Evolutionary conservation across 2,888 invertebrate genomes (phyloP).

Genomic region (Steinernema carpocapsae): DNA sequence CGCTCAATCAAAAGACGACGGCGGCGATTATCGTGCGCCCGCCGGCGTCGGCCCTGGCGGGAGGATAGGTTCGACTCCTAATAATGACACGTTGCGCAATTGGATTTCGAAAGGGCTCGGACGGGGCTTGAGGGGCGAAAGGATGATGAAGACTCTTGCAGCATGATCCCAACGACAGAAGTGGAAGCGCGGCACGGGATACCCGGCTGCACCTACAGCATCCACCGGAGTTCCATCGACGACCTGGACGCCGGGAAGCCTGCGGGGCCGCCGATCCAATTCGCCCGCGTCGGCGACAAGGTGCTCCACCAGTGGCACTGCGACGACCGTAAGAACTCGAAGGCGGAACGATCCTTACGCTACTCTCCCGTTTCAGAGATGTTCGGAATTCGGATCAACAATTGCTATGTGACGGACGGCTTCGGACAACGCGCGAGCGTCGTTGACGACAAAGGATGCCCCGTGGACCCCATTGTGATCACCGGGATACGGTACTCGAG

Average conservation of each 20-base stretch:
- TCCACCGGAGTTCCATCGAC: slow-evolving; percentile 63
- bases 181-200: slow-evolving; percentile 68
- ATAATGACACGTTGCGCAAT: slow-evolving; percentile 22
- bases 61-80: neutral
- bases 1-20: slow-evolving; percentile 33
- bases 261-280: slow-evolving; percentile 66
- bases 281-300: slow-evolving; percentile 67
- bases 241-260: slow-evolving; percentile 61
- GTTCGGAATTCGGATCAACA: slow-evolving; percentile 69
- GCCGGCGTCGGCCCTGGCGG: neutral
- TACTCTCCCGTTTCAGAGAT: slow-evolving; percentile 58
- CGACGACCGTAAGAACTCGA: slow-evolving; percentile 63
- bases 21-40: neutral
- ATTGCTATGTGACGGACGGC: slow-evolving; percentile 69
- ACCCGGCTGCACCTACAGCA: slow-evolving; percentile 68
- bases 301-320: slow-evolving; percentile 69
- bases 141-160: slow-evolving; percentile 41
- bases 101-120: neutral
- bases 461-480: slow-evolving; percentile 67
- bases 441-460: slow-evolving; percentile 66
- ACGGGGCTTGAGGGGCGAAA: too few relatives aligned
- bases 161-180: slow-evolving; percentile 69
- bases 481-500: slow-evolving; percentile 68
- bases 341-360: too few relatives aligned
- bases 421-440: slow-evolving; percentile 66